These are phyloP conservation scores for Stylophora pistillata DNA, from an alignment of 64 coral and sea anemone species.

Conservation along the genomic window DNA sequence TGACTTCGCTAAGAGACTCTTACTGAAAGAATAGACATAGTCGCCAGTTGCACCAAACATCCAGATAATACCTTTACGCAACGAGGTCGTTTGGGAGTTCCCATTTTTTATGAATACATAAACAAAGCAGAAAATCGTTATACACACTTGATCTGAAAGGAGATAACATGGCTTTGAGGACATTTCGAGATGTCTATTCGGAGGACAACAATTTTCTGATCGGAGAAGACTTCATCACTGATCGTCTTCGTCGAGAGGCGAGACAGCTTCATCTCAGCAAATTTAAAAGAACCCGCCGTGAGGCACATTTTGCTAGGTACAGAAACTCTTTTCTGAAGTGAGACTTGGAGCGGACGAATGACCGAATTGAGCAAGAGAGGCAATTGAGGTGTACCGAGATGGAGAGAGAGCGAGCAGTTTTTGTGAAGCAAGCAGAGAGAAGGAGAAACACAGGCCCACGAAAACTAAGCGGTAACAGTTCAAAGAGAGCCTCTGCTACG, in stretches of 20 bases:
- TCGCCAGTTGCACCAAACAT: no score
- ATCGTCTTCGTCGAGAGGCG: conserved; percentile 45
- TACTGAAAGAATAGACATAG: neutral
- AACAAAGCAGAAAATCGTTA: no score
- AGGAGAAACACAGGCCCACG: neutral
- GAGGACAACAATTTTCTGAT: conserved; percentile 63
- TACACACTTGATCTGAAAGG: neutral
- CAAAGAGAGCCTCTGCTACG: neutral
- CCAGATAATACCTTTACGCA: no score
- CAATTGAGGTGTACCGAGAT: conserved; percentile 18
- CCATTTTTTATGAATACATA: no score
- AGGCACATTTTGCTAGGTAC: conserved; percentile 49
- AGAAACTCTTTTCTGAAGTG: conserved; percentile 59
- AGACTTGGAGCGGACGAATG: conserved; percentile 8
- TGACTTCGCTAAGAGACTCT: neutral
- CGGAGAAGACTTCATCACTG: conserved; percentile 14
- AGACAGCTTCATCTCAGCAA: conserved; percentile 63
- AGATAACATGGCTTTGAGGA: neutral
- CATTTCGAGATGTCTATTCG: neutral
- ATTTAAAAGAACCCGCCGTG: conserved; percentile 42
- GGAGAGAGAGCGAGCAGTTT: neutral
- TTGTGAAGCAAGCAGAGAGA: conserved; percentile 19
- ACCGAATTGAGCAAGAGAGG: conserved; percentile 50
- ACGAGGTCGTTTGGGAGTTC: no score
- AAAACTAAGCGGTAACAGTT: neutral